Evolutionary conservation across 37 sponge, comb jelly and placozoan genomes (phyloP), one percentile per base, ranked within the genome.

Genomic region (Ephydatia muelleri): DNA sequence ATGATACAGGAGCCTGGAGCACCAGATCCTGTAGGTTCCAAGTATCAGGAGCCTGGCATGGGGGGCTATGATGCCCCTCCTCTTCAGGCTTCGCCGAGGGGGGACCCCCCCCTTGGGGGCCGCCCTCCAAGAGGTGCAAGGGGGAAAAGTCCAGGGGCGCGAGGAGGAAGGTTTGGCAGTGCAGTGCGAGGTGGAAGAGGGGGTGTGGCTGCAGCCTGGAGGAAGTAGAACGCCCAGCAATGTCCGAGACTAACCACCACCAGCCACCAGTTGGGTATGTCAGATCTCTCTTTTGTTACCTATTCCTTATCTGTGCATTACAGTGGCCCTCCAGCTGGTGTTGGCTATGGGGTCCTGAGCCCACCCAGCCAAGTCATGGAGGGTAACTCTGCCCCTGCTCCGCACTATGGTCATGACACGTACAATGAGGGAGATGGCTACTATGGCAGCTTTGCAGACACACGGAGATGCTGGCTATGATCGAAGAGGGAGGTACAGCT

Each of bases 1-100:
- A 39, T 73, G 38, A 3, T 78, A 68, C 34, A 90, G 90, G 82
- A 76, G 25, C 80, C 80, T 5, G 90, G 90, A 8, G 47, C 49
- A 57, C 81, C 81, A 34, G 90, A 90, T 49, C 47, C 80, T 0
- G 65, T 90, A 26, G 85, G 36, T 12, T 66, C 67, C 26, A 90
- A 85, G 71, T 90, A 84, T 29, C 81, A 66, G 25, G 84, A 84
- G 9, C n/a, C 68, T 35, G 23, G 27, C 16, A 76, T 76, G 77
- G 77, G 36, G 0, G 57, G 57, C 57, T 57, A 57, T 57, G 57
- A 57, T 28, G 39, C 77, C 13, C 65, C 80, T 49, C 28, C 39
- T 79, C 37, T 33, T 16, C 31, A 23, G n/a, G 25, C 8, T 28
- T 30, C 33, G 19, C 65, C 27, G 68, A 84, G 57, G 31, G 67